Evolutionary conservation across 2,797 vertebrate species (phyloP).

Genomic region (Allobates femoralis): DNA sequence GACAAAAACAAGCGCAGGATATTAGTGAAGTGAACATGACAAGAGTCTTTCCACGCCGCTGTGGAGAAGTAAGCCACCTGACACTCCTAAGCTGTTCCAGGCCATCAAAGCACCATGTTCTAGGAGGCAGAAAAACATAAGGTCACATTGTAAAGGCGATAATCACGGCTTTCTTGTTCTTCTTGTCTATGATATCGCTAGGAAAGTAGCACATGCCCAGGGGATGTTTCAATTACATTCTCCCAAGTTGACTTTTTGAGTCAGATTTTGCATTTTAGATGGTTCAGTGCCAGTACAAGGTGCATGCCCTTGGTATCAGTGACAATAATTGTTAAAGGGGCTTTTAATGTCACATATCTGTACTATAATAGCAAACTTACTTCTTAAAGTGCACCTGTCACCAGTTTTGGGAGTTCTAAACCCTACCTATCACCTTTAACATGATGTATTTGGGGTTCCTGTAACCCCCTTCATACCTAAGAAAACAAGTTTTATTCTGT

Average conservation of each 20-base stretch:
- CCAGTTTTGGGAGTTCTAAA: no score
- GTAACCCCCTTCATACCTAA: no score
- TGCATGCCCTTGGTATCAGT: no score
- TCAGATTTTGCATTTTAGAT: slow-evolving; percentile 6
- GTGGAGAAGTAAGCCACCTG: slow-evolving; percentile 1
- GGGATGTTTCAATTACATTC: slow-evolving; percentile 7
- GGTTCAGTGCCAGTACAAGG: neutral
- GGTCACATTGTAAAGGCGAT: neutral
- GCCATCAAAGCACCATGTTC: neutral
- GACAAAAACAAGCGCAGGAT: slow-evolving; percentile 5
- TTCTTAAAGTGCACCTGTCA: neutral
- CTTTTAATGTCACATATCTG: neutral
- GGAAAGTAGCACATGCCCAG: neutral
- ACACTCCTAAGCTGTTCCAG: neutral
- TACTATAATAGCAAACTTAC: neutral
- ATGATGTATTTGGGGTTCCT: no score
- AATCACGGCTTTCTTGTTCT: neutral
- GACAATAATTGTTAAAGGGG: neutral
- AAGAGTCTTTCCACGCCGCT: neutral
- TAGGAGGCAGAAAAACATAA: neutral
- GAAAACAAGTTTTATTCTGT: no score
- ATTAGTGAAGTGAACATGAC: neutral
- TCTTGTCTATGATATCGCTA: neutral
- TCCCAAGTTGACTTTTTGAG: neutral
- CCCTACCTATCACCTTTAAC: no score